Evolutionary conservation across 1,140 invertebrate species (phyloP).

Genomic region (Capitella teleta): DNA sequence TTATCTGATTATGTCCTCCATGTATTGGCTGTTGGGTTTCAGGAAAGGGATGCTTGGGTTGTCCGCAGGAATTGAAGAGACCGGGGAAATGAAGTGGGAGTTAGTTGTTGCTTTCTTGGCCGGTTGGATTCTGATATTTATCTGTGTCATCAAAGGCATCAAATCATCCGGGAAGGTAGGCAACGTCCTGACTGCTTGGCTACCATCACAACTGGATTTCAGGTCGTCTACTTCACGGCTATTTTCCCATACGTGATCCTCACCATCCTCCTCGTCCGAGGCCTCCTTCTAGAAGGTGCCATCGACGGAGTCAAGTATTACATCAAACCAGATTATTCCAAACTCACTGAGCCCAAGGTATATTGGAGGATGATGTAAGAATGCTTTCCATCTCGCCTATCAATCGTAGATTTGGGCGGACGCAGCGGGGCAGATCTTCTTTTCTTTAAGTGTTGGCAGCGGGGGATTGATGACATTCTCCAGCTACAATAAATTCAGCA

Average conservation of each 20-base stretch:
- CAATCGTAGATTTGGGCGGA: conserved; percentile 72
- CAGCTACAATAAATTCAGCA: conserved; percentile 87
- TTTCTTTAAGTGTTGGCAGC: conserved; percentile 80
- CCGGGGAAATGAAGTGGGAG: conserved; percentile 39
- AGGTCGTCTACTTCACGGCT: conserved; percentile 48
- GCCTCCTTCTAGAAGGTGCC: conserved; percentile 60
- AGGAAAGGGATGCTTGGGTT: conserved; percentile 14
- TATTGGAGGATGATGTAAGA: no score
- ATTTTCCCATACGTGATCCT: conserved; percentile 40
- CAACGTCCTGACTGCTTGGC: not conserved
- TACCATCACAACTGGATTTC: no score
- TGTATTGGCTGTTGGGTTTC: no score
- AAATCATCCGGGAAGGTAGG: conserved; percentile 44
- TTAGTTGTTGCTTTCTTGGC: conserved; percentile 38
- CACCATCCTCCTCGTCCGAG: conserved; percentile 32
- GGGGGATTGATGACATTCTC: conserved; percentile 88
- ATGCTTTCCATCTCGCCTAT: not conserved
- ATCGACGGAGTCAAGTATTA: conserved; percentile 68
- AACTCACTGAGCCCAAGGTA: conserved; percentile 1
- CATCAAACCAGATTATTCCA: conserved; percentile 50
- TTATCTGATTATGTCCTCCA: no score
- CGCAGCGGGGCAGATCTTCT: conserved; percentile 83
- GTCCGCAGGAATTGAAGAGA: conserved; percentile 27
- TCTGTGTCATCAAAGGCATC: conserved; percentile 43
- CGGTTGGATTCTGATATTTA: conserved; percentile 42